phyloP scores from a whole-genome alignment of 2,888 invertebrate genomes.

The Anodontia alba region DNA sequence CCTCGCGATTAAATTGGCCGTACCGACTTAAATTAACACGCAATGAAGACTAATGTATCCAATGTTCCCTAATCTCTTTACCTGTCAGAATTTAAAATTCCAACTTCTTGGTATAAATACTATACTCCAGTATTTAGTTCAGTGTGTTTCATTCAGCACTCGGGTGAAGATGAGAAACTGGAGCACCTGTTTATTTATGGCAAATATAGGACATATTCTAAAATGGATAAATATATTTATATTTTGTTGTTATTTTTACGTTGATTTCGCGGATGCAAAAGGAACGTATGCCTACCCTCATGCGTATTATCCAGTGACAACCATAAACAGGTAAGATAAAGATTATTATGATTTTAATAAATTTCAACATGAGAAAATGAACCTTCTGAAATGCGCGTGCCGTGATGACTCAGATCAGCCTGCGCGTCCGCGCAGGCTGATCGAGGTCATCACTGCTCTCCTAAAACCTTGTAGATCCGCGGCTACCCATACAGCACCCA shows the following conservation, averaged over 20 bases:
- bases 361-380: no score
- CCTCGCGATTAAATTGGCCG: slow-evolving; percentile 5
- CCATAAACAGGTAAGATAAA: background rate
- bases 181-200: background rate
- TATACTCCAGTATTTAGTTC: no score
- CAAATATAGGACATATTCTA: background rate
- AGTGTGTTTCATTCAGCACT: background rate
- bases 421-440: no score
- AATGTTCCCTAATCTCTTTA: no score
- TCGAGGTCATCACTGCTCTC: no score
- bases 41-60: slow-evolving; percentile 9
- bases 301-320: background rate
- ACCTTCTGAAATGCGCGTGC: no score
- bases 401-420: no score
- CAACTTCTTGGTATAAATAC: no score
- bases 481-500: no score
- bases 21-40: slow-evolving; percentile 7
- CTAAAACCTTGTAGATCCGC: no score
- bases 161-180: background rate
- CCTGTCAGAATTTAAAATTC: background rate
- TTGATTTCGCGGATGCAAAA: background rate
- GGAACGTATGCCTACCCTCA: background rate
- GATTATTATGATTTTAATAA: no score
- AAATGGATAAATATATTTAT: slow-evolving; percentile 10
- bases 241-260: background rate